Conservation (phyloP, 2,113 vertebrate genomes). For the Hyaena hyaena region DNA sequence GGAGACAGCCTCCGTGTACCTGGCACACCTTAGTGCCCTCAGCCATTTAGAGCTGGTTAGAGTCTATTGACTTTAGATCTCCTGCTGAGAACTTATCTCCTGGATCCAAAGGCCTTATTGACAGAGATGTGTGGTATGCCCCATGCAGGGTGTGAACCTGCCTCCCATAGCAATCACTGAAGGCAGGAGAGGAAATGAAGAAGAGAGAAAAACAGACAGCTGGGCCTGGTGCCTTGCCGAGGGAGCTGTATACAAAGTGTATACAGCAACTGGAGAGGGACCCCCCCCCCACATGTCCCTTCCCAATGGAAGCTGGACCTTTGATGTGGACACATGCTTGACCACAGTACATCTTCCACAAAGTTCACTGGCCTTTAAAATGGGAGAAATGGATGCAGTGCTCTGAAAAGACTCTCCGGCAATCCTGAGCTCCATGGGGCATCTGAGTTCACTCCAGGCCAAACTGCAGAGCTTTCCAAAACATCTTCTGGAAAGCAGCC, state of each 20-base stretch:
- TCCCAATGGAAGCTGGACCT: background rate
- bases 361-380: background rate
- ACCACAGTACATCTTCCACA: background rate
- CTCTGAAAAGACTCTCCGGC: background rate
- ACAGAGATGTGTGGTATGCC: conserved; percentile 17
- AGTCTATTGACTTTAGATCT: conserved; percentile 18
- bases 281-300: background rate
- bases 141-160: background rate
- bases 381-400: background rate
- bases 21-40: background rate
- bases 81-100: conserved; percentile 25
- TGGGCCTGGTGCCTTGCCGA: background rate
- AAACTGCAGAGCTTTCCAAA: background rate
- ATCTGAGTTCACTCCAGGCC: background rate
- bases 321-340: background rate
- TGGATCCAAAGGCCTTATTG: conserved; percentile 46
- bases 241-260: background rate
- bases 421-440: background rate
- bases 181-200: background rate
- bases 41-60: background rate
- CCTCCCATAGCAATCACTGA: background rate
- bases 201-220: background rate
- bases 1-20: background rate
- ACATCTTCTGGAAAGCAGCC: background rate
- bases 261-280: background rate